phyloP scores from a whole-genome alignment of 2,113 vertebrate genomes.

The Tachuris rubrigastra region DNA sequence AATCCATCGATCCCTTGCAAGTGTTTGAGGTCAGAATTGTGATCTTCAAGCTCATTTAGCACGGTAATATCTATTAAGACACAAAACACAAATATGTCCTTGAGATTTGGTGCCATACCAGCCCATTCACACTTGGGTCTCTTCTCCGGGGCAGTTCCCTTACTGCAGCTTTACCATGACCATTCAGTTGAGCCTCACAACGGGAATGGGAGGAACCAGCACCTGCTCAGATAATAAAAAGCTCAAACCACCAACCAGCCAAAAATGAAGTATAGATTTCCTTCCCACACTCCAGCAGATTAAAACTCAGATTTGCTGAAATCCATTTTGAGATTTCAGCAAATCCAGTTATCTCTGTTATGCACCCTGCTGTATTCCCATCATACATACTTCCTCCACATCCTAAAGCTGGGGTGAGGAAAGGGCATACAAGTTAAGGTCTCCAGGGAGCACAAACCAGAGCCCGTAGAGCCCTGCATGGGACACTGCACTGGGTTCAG shows the following conservation, averaged over 20 bases:
- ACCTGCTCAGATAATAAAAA: background rate
- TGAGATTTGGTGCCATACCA: background rate
- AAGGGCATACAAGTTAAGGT: background rate
- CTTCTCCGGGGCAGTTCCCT: background rate
- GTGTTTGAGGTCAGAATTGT: background rate
- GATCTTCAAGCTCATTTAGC: background rate
- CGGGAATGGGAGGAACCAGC: background rate
- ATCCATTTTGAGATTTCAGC: background rate
- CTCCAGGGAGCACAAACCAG: background rate
- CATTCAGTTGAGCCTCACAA: background rate
- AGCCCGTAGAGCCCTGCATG: rapidly evolving
- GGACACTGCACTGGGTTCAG: background rate
- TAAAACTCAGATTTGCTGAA: background rate
- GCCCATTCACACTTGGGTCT: background rate
- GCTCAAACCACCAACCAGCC: background rate
- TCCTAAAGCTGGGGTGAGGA: background rate
- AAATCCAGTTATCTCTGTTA: background rate
- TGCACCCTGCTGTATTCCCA: background rate
- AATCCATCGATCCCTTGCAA: background rate
- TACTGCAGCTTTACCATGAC: background rate
- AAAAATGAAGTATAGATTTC: slow-evolving; percentile 24
- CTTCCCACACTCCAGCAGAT: background rate
- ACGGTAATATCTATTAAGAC: background rate
- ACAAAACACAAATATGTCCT: background rate
- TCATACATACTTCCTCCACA: background rate